phyloP scores from a whole-genome alignment of 35 echinoderm and acorn worm species.

The Apostichopus californicus region DNA sequence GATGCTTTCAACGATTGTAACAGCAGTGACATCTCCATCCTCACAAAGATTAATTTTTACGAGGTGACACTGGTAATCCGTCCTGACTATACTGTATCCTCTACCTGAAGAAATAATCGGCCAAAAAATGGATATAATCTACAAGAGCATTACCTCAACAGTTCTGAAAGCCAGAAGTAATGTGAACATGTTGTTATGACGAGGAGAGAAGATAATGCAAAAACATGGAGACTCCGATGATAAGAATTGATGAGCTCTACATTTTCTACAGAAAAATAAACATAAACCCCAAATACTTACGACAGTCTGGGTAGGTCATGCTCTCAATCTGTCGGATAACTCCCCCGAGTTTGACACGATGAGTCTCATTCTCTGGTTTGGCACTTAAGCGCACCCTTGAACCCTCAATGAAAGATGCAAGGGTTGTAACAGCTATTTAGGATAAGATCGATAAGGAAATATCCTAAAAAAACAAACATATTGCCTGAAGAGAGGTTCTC shows the following conservation, averaged over 20 bases:
- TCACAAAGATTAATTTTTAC: neutral
- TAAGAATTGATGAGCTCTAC: too few species aligned
- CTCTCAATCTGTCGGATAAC: slow-evolving; percentile 47
- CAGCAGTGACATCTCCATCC: neutral
- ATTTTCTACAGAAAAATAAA: too few species aligned
- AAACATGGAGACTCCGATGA: too few species aligned
- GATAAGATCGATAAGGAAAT: neutral
- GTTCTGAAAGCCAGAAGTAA: too few species aligned
- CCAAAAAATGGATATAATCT: neutral
- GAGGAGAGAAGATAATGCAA: too few species aligned
- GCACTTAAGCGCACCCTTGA: neutral
- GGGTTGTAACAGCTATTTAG: neutral
- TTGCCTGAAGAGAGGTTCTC: too few species aligned
- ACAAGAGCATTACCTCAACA: neutral
- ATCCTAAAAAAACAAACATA: too few species aligned
- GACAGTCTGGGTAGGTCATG: neutral
- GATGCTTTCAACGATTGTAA: neutral
- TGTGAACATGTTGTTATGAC: too few species aligned
- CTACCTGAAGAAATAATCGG: neutral
- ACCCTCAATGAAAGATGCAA: neutral
- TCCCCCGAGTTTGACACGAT: neutral
- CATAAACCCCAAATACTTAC: neutral
- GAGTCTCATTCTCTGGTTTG: slow-evolving; percentile 30
- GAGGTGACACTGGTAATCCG: slow-evolving; percentile 18
- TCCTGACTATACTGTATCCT: slow-evolving; percentile 10